Base-by-base conservation (phyloP, 2,113 vertebrate genomes). In the Merops nubicus region DNA sequence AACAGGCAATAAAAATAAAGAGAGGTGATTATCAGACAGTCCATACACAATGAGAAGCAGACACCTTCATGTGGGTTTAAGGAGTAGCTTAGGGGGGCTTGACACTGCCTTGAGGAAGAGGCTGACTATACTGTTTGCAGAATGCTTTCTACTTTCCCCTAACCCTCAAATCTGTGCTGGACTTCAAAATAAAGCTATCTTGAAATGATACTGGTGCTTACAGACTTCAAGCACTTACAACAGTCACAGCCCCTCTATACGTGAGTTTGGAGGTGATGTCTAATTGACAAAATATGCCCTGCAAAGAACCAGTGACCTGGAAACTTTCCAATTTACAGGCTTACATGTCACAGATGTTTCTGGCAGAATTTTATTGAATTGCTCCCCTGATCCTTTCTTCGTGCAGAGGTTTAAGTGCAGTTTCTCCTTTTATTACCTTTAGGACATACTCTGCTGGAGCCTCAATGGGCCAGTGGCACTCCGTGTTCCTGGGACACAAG, bases 391-490 rank as follows among this genome's bases (percentile, higher is more conserved):
- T 88, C n/a, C 57, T 48, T 36, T 91, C 70, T 76, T 47, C 64
- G 53, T 26, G 57, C 57, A 79, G 48, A 88, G 48, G 74, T 85
- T 91, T 93, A 89, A 90, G 81, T 65, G 67, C 81, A 88, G 67
- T 67, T 89, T 93, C 64, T 96, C 23, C 42, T 64, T 90, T 94
- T 93, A 93, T 92, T 97, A 91, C 95, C 87, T 97, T 92, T 81
- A 96, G 0, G 9, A 96, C 82, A 65, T 89, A 67, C 56, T 91
- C 94, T 92, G 74, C 70, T 70, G 94, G 89, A 74, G 79, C 62
- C 78, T 91, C 95, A 90, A 95, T 80, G 88, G 97, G 80, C 94
- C 97, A 88, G 74, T 79, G 92, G 93, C 96, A 95, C 75, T 94
- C 84, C 1, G 12, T 67, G 74, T 73, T 63, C 87, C 95, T 94